Evolutionary conservation across 2,888 invertebrate genomes (phyloP).

Genomic region (Encarsia formosa): DNA sequence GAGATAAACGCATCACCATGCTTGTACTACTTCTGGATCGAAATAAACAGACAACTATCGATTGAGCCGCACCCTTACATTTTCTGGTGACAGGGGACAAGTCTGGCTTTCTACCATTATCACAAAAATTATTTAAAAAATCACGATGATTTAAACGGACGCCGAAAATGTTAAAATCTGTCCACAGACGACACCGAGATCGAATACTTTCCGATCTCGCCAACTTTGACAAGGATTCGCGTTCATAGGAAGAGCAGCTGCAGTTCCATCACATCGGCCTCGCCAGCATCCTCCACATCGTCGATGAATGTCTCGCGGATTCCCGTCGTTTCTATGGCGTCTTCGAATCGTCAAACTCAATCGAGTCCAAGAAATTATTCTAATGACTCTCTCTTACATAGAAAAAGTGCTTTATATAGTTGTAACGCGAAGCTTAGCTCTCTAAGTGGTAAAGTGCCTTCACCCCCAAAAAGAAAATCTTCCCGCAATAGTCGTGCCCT

Average conservation of each 20-base stretch:
- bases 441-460: conserved; percentile 53
- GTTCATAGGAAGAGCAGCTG: conserved; percentile 65
- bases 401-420: neutral
- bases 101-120: too few relatives aligned
- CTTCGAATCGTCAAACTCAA: conserved; percentile 1
- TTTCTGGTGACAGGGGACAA: conserved; percentile 17
- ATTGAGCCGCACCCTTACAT: conserved; percentile 9
- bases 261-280: conserved; percentile 51
- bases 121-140: too few relatives aligned
- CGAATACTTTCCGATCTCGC: conserved; percentile 78
- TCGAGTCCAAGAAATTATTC: too few relatives aligned
- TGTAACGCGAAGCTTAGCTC: neutral
- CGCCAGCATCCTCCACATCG: conserved; percentile 43
- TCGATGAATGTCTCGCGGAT: conserved; percentile 56
- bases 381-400: neutral
- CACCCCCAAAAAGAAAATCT: conserved; percentile 72
- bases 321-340: conserved; percentile 30
- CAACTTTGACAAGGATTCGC: conserved; percentile 75
- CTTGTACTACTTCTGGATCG: conserved; percentile 23
- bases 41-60: conserved; percentile 13
- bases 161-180: conserved; percentile 19
- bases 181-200: conserved; percentile 72
- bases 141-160: too few relatives aligned
- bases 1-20: conserved; percentile 18
- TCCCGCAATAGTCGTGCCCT: conserved; percentile 70